Evolutionary conservation across 2,888 invertebrate genomes (phyloP), one percentile per base, ranked within the genome.

Genomic region (Diloba caeruleocephala): DNA sequence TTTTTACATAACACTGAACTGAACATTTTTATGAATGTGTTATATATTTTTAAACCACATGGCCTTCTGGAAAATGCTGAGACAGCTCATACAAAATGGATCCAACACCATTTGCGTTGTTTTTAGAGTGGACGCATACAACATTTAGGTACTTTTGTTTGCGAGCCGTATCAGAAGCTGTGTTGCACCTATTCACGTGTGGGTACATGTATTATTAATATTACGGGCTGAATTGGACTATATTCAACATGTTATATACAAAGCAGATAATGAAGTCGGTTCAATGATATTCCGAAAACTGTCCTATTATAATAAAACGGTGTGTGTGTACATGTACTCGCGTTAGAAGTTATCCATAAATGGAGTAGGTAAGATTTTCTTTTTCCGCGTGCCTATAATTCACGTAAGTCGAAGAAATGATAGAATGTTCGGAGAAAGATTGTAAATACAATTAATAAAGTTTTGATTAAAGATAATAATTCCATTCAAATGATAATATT

Each of bases 31-130:
- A 83, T 80, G 81, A 76, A 71, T 72, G 69, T 68, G 57, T 74
- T 68, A 73, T 76, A 75, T 79, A 67, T 73, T 55, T 45, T 41
- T 38, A n/a, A 53, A 66, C 63, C 70, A 53, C 55, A 46, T 46
- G 37, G 50, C 56, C 53, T 53, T 43, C 38, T 43, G 45, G 51
- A 67, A 75, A 62, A 45, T 77, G 87, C 85, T 88, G 88, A 85
- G 74, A 76, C 76, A 81, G 81, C 81, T 84, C 78, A 84, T 82
- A 75, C 74, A 86, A 84, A 85, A 84, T 81, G 76, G 77, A 85
- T 81, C 62, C 68, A 39, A 62, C 66, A 60, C 75, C 72, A 74
- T 83, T 79, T 82, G 74, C 79, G 71, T 77, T 69, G 79, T 78
- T 77, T 69, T 78, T 65, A 62, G 72, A 65, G 78, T 73, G 72